phyloP scores from a whole-genome alignment of 1,140 invertebrate genomes.

The Bicyclus anynana region DNA sequence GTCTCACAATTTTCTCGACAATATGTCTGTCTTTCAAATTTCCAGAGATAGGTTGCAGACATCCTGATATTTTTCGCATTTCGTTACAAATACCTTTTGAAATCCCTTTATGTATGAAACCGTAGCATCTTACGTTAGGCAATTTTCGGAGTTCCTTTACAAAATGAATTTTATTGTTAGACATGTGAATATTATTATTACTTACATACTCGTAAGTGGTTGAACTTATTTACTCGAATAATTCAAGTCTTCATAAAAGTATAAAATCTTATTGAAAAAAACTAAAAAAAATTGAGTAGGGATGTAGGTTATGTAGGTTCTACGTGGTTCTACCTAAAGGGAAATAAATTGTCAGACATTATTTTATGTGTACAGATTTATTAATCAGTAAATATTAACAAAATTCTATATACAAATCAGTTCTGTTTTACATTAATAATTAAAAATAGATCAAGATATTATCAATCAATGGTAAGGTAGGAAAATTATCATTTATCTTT shows the following conservation, averaged over 20 bases:
- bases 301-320: too few species aligned
- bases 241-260: too few species aligned
- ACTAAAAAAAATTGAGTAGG: too few species aligned
- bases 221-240: too few species aligned
- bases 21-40: neutral
- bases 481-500: too few species aligned
- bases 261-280: too few species aligned
- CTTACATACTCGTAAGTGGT: too few species aligned
- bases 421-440: constrained; percentile 4
- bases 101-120: too few species aligned
- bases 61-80: neutral
- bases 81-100: too few species aligned
- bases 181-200: too few species aligned
- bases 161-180: neutral
- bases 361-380: neutral
- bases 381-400: neutral
- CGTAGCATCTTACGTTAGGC: neutral
- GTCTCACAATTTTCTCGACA: neutral
- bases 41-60: neutral
- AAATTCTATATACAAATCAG: constrained; percentile 12
- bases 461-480: neutral
- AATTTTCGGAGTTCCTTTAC: neutral
- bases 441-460: neutral
- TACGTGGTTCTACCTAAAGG: too few species aligned
- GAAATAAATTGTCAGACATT: too few species aligned